Conservation (phyloP, 64 coral and sea anemone genomes). For the Acropora yongei region DNA sequence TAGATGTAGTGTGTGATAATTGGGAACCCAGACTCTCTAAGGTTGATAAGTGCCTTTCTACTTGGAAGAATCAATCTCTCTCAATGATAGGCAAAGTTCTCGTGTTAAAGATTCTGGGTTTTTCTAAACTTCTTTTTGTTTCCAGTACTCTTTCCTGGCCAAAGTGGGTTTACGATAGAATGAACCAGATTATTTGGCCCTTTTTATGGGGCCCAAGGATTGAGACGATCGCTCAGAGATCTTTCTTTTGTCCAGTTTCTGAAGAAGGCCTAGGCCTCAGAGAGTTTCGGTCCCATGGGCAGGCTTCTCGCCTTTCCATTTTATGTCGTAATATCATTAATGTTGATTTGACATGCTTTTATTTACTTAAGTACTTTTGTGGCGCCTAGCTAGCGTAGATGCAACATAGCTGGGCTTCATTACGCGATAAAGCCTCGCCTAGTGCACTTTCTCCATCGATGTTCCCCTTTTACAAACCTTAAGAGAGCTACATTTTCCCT, state of each 20-base stretch:
- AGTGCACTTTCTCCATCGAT: background rate
- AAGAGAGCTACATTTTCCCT: too few relatives aligned
- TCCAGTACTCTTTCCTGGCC: background rate
- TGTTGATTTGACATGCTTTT: background rate
- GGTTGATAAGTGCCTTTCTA: background rate
- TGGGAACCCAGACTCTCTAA: background rate
- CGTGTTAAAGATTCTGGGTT: background rate
- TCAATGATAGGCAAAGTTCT: background rate
- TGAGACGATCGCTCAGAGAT: too few relatives aligned
- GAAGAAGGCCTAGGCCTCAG: too few relatives aligned
- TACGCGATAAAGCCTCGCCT: background rate
- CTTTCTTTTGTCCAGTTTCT: too few relatives aligned
- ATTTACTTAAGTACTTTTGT: background rate
- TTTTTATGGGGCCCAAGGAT: background rate
- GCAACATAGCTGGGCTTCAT: background rate
- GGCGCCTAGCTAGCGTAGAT: background rate
- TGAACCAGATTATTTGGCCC: background rate
- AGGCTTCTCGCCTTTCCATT: too few relatives aligned
- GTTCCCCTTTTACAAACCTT: background rate
- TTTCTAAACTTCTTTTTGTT: background rate
- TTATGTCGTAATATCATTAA: background rate
- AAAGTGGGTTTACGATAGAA: background rate
- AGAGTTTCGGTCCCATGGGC: too few relatives aligned
- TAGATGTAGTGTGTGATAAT: background rate
- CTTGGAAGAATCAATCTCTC: conserved; percentile 16